Evolutionary conservation across 2,888 invertebrate species (phyloP).

Genomic region (Troides oblongomaculatus): DNA sequence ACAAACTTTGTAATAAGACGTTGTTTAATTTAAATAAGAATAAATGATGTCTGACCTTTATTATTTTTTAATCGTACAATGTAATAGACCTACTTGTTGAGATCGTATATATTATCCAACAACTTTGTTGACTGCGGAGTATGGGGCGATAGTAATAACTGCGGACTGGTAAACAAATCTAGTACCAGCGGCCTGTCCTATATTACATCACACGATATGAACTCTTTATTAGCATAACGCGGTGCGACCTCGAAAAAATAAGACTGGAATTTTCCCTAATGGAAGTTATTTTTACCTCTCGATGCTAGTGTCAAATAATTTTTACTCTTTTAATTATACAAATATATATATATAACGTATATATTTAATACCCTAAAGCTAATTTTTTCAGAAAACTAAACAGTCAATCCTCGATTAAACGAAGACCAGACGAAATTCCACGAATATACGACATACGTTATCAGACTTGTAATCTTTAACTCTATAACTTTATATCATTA

Average conservation of each 20-base stretch:
- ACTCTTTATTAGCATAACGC: conserved; percentile 23
- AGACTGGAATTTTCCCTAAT: conserved; percentile 23
- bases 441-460: background rate
- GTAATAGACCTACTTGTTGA: conserved; percentile 40
- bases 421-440: background rate
- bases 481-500: too few relatives aligned
- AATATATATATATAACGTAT: background rate
- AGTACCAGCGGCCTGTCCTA: conserved; percentile 26
- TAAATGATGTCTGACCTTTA: conserved; percentile 12
- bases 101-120: conserved; percentile 42
- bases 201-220: conserved; percentile 32
- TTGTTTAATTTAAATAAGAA: background rate
- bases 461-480: background rate
- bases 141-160: conserved; percentile 29
- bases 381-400: background rate
- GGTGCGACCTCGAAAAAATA: conserved; percentile 6
- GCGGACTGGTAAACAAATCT: conserved; percentile 47
- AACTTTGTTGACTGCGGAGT: conserved; percentile 40
- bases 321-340: background rate
- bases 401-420: background rate
- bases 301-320: background rate
- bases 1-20: background rate
- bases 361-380: background rate
- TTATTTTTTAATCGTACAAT: background rate
- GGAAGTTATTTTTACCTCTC: background rate